Evolutionary conservation across 1,140 invertebrate genomes (phyloP), one percentile per base, ranked within the genome.

Genomic region (Drosophila albomicans): DNA sequence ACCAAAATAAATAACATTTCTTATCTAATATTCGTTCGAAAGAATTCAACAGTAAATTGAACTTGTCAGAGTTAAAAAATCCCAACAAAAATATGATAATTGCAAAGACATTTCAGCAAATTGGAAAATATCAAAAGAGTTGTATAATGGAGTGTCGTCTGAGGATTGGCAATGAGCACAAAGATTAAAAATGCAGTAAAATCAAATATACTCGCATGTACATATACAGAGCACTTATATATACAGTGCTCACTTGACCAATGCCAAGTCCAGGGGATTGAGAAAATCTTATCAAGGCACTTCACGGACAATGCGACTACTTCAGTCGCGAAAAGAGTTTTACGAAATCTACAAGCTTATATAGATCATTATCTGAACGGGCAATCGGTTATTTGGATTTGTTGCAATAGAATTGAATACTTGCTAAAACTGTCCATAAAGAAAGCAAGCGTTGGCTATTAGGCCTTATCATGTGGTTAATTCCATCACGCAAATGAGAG

Each of bases 241-340:
- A 58, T 58, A 59, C 5, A 58, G 45, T 25, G 32, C 7, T 11
- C 48, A 49, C 30, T 54, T 51, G 35, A 63, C 28, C 77, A 73
- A 76, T 79, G 63, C 48, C 65, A 68, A 64, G 43, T 32, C 45
- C 45, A 41, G 43, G 35, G 59, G 63, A 73, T 77, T 72, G 62
- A 11, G 61, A 35, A 58, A 81, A 49, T 54, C 82, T 84, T 84
- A 84, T 84, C 82, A 30, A 13, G 68, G 30, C 74, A 84, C 81
- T 82, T 49, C 45, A 65, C 70, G 65, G 70, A 46, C 51, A 61
- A 28, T 68, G 13, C 32, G 38, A 48, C 15, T 70, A 63, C 49
- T 74, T 62, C 10, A 38, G 7, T 38, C 20, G 46, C 11, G 13
- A 61, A 35, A 11, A 11, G 28, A 43, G 10, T 16, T 30, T 35